phyloP scores from a whole-genome alignment of 2,113 vertebrate genomes.

The Columba janthina region DNA sequence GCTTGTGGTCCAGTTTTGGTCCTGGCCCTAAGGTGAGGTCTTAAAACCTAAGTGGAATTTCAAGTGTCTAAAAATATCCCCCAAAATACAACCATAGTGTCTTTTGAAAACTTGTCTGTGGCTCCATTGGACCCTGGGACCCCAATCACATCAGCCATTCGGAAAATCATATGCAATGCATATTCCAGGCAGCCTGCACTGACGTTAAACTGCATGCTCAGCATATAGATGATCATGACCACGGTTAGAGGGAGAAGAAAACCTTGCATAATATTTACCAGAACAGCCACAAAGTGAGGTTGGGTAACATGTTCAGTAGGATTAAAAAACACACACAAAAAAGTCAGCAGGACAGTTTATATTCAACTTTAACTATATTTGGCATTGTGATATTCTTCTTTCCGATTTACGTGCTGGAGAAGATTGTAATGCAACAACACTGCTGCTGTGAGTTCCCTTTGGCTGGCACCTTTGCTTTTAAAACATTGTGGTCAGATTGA shows the following conservation, averaged over 20 bases:
- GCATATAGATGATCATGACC: background rate
- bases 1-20: accelerated
- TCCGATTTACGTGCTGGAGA: background rate
- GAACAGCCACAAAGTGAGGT: background rate
- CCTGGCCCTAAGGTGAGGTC: background rate
- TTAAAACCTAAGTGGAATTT: background rate
- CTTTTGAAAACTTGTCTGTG: background rate
- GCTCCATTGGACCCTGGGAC: background rate
- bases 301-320: background rate
- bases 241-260: background rate
- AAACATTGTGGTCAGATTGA: background rate
- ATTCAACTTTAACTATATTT: constrained; percentile 18
- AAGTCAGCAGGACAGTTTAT: background rate
- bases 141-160: accelerated
- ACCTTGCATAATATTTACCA: background rate
- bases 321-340: background rate
- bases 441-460: background rate
- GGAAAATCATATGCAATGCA: background rate
- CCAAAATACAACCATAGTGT: background rate
- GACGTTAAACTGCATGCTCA: background rate
- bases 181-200: background rate
- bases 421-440: background rate
- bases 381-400: constrained; percentile 1
- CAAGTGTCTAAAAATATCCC: background rate
- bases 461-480: background rate